These are phyloP conservation scores for Lepus oiostolus DNA, from an alignment of 2,797 vertebrate species.

Conservation along the genomic window DNA sequence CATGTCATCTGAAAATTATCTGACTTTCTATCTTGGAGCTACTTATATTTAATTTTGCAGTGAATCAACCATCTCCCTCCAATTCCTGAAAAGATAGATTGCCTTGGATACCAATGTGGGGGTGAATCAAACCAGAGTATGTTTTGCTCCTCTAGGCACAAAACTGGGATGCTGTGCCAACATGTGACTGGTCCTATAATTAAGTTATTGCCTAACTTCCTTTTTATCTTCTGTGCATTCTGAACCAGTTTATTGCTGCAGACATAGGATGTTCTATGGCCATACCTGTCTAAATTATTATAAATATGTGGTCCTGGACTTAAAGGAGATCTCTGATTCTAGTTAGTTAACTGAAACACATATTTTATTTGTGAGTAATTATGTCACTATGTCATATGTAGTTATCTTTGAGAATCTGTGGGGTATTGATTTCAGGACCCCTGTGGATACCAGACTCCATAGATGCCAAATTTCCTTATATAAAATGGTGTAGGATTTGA, in stretches of 20 bases:
- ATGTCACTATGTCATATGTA: background rate
- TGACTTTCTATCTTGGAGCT: background rate
- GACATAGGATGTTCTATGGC: background rate
- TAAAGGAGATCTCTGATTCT: background rate
- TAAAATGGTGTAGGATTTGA: too few relatives aligned
- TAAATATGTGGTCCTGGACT: background rate
- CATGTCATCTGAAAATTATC: background rate
- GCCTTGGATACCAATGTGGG: background rate
- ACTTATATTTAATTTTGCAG: background rate
- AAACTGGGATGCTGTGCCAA: background rate
- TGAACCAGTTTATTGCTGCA: background rate
- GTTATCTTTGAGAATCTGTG: too few relatives aligned
- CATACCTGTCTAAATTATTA: background rate
- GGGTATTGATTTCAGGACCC: too few relatives aligned
- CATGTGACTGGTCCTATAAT: background rate
- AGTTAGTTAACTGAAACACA: background rate
- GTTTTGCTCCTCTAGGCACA: background rate
- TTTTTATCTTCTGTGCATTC: background rate
- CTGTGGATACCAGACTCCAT: too few relatives aligned
- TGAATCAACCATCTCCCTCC: background rate
- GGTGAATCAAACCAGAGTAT: background rate
- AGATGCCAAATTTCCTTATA: too few relatives aligned
- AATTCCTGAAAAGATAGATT: background rate
- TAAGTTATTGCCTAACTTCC: background rate
- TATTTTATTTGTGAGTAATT: background rate